Conservation (phyloP, 2,888 invertebrate genomes). For the Cepaea hortensis region DNA sequence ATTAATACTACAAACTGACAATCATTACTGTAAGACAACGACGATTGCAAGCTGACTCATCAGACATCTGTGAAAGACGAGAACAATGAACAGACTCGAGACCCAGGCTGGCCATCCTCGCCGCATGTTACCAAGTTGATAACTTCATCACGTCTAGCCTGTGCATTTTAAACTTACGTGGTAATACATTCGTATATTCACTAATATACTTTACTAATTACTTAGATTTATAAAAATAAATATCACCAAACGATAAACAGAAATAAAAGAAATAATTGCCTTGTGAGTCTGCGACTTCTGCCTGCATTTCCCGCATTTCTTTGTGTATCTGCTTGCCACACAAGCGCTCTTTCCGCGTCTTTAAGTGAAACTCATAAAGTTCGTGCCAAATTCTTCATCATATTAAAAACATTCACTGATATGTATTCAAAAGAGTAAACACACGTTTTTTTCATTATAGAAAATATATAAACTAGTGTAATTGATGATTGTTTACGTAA, state of each 20-base stretch:
- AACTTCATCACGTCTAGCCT: too few relatives aligned
- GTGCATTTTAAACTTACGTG: too few relatives aligned
- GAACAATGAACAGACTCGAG: too few relatives aligned
- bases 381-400: neutral
- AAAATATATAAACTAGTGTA: neutral
- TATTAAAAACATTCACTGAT: neutral
- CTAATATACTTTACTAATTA: too few relatives aligned
- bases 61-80: too few relatives aligned
- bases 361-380: neutral
- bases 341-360: neutral
- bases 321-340: constrained; percentile 38
- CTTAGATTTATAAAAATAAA: neutral
- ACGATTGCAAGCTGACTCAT: too few relatives aligned
- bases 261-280: neutral
- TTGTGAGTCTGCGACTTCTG: neutral
- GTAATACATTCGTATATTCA: too few relatives aligned
- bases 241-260: neutral
- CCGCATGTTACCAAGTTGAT: too few relatives aligned
- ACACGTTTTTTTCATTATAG: neutral
- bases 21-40: too few relatives aligned
- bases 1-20: too few relatives aligned
- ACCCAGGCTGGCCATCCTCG: too few relatives aligned
- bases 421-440: neutral
- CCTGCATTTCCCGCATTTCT: constrained; percentile 39
- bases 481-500: neutral